phyloP scores from a whole-genome alignment of 2,113 vertebrate genomes.

The Ictidomys tridecemlineatus region DNA sequence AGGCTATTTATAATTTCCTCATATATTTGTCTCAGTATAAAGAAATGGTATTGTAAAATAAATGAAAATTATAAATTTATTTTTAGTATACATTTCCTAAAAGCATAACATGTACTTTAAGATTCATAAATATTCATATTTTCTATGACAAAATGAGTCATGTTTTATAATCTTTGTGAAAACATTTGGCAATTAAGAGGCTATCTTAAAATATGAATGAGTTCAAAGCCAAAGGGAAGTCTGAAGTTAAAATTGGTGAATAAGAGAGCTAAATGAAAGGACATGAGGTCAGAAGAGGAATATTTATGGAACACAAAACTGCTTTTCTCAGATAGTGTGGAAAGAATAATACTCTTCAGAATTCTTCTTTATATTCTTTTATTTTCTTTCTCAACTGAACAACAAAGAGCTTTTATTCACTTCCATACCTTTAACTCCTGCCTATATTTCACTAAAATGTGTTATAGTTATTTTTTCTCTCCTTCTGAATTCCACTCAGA shows the following conservation, averaged over 20 bases:
- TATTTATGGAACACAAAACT: neutral
- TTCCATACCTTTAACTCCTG: neutral
- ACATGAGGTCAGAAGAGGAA: neutral
- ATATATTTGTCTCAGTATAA: neutral
- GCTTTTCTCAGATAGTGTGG: neutral
- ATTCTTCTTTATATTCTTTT: neutral
- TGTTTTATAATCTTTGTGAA: slow-evolving; percentile 20
- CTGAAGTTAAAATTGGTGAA: neutral
- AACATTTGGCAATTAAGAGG: neutral
- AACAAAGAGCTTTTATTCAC: neutral
- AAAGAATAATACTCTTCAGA: neutral
- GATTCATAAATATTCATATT: neutral
- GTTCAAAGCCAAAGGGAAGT: neutral
- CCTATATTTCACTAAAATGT: neutral
- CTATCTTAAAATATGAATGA: slow-evolving; percentile 11
- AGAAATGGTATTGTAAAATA: neutral
- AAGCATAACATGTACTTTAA: neutral
- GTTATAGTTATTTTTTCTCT: neutral
- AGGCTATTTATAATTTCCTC: neutral
- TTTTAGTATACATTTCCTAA: neutral
- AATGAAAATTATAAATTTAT: neutral
- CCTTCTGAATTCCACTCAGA: neutral
- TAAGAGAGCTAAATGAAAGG: neutral
- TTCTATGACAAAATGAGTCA: neutral
- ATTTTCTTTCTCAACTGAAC: neutral